phyloP scores from a whole-genome alignment of 2,113 vertebrate species.

The Megaleporinus macrocephalus region DNA sequence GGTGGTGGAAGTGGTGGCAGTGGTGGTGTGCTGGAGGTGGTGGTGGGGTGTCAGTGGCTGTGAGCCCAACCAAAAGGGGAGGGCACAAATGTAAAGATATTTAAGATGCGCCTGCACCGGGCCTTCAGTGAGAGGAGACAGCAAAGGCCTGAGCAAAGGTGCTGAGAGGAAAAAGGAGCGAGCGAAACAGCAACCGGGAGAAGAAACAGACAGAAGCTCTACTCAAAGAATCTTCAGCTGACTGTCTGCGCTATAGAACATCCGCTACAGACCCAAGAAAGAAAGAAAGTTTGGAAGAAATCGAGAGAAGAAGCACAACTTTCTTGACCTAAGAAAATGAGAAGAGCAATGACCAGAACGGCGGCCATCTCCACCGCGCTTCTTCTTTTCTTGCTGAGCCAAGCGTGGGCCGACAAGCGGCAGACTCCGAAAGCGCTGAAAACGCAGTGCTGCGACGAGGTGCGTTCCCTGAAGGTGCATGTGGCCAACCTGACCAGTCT shows the following conservation, averaged over 20 bases:
- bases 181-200: neutral
- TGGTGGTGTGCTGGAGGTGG: conserved; percentile 48
- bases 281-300: neutral
- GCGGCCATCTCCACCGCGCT: conserved; percentile 63
- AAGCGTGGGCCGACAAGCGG: conserved; percentile 72
- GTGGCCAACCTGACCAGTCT: conserved; percentile 89
- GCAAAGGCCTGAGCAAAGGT: conserved; percentile 63
- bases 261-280: neutral
- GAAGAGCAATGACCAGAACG: conserved; percentile 53
- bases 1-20: conserved; percentile 42
- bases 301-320: neutral
- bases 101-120: conserved; percentile 86
- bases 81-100: conserved; percentile 83
- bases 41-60: conserved; percentile 64
- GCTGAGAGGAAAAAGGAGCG: conserved; percentile 28
- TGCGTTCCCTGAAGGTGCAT: conserved; percentile 87
- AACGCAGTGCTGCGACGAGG: conserved; percentile 85
- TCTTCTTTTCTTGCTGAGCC: conserved; percentile 61
- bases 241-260: neutral
- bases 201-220: neutral
- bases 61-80: conserved; percentile 72
- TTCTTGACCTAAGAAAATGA: conserved; percentile 64
- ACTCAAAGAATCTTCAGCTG: neutral
- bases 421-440: conserved; percentile 70
- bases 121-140: conserved; percentile 66